Percentiles rank a stretch among this genome's conserved stretches.
phyloP scores from a whole-genome alignment of 2,797 vertebrate species.

The Perodicticus potto region DNA sequence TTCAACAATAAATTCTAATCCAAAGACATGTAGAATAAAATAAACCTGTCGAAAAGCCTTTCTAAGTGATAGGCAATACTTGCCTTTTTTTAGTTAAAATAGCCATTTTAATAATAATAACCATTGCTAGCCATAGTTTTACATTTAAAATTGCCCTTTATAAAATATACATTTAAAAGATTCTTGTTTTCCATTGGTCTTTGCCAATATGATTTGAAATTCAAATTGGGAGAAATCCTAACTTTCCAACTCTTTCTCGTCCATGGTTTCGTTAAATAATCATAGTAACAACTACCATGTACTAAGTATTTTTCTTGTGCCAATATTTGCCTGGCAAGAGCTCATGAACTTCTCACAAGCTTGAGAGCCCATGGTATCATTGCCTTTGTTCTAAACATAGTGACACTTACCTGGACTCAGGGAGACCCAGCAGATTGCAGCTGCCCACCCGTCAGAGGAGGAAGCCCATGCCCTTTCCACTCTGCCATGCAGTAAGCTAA shows the following conservation, averaged over 20 bases:
- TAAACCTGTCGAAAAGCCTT: not conserved
- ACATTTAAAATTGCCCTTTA: conserved; percentile 51
- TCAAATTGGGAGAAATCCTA: conserved; percentile 46
- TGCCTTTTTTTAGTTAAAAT: conserved; percentile 19
- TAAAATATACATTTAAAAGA: conserved; percentile 24
- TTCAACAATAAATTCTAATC: not conserved
- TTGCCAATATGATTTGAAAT: conserved; percentile 54
- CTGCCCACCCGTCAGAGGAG: not conserved
- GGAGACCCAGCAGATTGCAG: rapidly evolving
- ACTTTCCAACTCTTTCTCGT: conserved; percentile 34
- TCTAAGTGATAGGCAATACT: not conserved
- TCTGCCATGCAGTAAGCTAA: not conserved
- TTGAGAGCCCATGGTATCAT: not conserved
- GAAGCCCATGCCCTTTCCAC: not conserved
- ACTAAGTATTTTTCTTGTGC: not conserved
- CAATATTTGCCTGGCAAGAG: not conserved
- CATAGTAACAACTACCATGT: not conserved
- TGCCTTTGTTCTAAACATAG: not conserved
- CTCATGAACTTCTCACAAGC: not conserved
- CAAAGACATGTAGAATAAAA: not conserved
- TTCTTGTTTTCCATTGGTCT: conserved; percentile 41
- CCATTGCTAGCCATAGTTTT: not conserved
- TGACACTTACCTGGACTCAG: not conserved
- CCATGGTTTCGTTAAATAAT: conserved; percentile 16
- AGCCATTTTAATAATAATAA: not conserved